Evolutionary conservation across 2,888 invertebrate species (phyloP).

Genomic region (Eristalinus sepulchralis): DNA sequence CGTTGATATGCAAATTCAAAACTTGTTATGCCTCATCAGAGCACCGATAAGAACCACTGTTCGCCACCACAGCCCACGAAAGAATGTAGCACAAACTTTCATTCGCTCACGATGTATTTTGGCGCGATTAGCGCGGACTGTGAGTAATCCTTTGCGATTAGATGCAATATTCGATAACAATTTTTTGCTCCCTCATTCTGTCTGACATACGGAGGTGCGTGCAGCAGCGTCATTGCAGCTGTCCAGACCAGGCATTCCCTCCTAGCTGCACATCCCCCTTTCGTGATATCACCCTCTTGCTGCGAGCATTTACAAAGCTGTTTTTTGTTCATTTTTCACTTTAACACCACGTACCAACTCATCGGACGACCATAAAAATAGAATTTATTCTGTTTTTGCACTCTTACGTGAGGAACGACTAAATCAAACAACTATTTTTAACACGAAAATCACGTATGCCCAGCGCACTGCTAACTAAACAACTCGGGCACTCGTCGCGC

Average conservation of each 20-base stretch:
- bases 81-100: constrained; percentile 1
- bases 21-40: constrained; percentile 8
- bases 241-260: background rate
- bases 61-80: constrained; percentile 9
- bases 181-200: background rate
- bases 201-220: background rate
- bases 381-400: constrained; percentile 51
- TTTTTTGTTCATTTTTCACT: background rate
- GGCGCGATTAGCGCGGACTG: constrained; percentile 46
- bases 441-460: constrained; percentile 60
- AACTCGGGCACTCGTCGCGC: constrained; percentile 24
- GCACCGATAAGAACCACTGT: constrained; percentile 20
- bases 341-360: constrained; percentile 14
- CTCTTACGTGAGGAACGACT: constrained; percentile 1
- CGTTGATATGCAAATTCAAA: constrained; percentile 7
- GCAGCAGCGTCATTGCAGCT: background rate
- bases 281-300: background rate
- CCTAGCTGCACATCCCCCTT: background rate
- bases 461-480: constrained; percentile 18
- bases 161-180: background rate
- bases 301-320: constrained; percentile 25
- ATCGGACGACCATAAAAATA: constrained; percentile 38
- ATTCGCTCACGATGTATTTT: constrained; percentile 32
- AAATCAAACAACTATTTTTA: constrained; percentile 55
- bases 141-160: constrained; percentile 55